Evolutionary conservation across 2,797 vertebrate species (phyloP).

Genomic region (Centropyge bicolor): DNA sequence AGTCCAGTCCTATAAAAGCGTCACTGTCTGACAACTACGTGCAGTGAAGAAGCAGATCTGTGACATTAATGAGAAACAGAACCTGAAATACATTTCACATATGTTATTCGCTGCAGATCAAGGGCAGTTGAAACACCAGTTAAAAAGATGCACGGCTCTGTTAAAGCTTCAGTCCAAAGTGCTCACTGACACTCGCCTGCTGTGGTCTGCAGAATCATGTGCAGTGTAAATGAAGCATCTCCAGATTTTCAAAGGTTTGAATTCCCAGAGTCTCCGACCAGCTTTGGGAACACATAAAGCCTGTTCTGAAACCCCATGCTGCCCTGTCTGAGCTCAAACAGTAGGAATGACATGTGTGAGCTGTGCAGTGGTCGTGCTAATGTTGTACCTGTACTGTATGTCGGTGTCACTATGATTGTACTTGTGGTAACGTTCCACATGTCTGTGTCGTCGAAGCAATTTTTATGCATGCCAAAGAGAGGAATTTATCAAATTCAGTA

Average conservation of each 20-base stretch:
- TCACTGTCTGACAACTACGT: conserved; percentile 44
- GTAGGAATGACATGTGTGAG: conserved; percentile 50
- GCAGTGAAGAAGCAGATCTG: conserved; percentile 41
- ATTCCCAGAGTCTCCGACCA: no score
- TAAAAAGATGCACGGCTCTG: conserved; percentile 32
- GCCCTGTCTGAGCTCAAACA: conserved; percentile 35
- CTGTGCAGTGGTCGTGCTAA: conserved; percentile 52
- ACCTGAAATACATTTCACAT: conserved; percentile 42
- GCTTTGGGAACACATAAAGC: conserved; percentile 5
- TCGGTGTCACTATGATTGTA: conserved; percentile 67
- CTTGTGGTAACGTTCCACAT: conserved; percentile 66
- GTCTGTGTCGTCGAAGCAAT: conserved; percentile 69
- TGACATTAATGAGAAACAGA: conserved; percentile 24
- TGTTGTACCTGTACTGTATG: conserved; percentile 65
- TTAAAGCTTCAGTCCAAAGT: conserved; percentile 37
- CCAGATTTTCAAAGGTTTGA: conserved; percentile 10
- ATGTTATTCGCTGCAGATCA: conserved; percentile 36
- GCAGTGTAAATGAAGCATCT: conserved; percentile 27
- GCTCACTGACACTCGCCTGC: conserved; percentile 25
- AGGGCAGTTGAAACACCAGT: conserved; percentile 1
- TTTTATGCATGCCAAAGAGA: conserved; percentile 88
- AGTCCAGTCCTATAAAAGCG: conserved; percentile 42
- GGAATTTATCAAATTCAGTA: conserved; percentile 68
- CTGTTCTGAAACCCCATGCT: conserved; percentile 23
- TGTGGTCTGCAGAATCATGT: conserved; percentile 30